Evolutionary conservation across 2,888 invertebrate species (phyloP).

Genomic region (Trissoscelio sp.): DNA sequence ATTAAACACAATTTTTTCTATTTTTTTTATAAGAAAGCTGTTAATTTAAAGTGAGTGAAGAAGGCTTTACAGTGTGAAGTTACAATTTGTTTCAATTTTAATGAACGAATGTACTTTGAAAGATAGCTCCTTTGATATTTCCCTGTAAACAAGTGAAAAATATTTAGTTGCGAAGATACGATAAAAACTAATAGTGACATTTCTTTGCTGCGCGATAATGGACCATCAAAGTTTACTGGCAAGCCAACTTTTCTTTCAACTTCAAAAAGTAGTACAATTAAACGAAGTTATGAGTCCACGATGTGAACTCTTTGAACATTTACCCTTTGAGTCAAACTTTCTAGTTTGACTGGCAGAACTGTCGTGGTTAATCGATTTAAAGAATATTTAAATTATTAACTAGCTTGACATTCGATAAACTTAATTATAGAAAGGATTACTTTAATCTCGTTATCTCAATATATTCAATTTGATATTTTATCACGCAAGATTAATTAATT

Average conservation of each 20-base stretch:
- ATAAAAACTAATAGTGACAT: slow-evolving; percentile 20
- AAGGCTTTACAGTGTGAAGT: no score
- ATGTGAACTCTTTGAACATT: slow-evolving; percentile 25
- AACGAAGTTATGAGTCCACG: slow-evolving; percentile 43
- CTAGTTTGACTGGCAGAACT: neutral
- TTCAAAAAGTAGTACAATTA: slow-evolving; percentile 42
- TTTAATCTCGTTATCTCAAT: no score
- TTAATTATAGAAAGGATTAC: no score
- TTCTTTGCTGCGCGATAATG: slow-evolving; percentile 31
- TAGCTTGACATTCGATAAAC: neutral
- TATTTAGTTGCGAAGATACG: neutral
- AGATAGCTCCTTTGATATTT: no score
- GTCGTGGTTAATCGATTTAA: slow-evolving; percentile 11
- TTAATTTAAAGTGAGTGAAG: no score
- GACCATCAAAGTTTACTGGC: slow-evolving; percentile 27
- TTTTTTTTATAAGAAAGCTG: no score
- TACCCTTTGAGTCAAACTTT: slow-evolving; percentile 25
- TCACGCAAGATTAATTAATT: no score
- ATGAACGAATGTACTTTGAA: no score
- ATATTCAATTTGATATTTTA: no score
- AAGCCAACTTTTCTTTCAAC: slow-evolving; percentile 30
- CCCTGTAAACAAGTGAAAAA: neutral
- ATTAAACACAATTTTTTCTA: no score
- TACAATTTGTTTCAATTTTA: no score
- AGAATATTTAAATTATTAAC: slow-evolving; percentile 14